Base-by-base conservation (phyloP, 2,888 invertebrate species). In the Euproctis similis region DNA sequence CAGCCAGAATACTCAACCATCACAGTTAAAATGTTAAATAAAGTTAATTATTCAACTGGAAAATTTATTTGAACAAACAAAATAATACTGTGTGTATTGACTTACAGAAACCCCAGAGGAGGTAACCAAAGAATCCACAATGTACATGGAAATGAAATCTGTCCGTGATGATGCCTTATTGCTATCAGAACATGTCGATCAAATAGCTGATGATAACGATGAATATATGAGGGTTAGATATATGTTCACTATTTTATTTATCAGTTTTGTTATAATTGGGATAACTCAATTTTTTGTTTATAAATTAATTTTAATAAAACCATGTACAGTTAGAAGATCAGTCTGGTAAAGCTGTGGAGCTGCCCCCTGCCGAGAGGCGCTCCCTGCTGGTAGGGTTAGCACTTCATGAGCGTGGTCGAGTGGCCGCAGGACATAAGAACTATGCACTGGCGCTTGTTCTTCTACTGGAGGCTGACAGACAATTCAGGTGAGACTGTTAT, bases 281-380 rank as follows among this genome's bases (percentile, higher is more conserved):
- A n/a, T n/a, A n/a, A n/a, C n/a, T n/a, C n/a, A n/a, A n/a, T 13
- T 13, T 9, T 13, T 2, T 24, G 24, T 9, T 11, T 14, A 14
- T 14, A 14, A 14, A 14, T 14, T 6, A 14, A 14, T 8, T 26
- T 17, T 12, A 1, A 10, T 28, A n/a, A n/a, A n/a, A n/a, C n/a
- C n/a, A n/a, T n/a, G n/a, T 37, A 8, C 56, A 90, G 90, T 66
- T 92, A 34, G 91, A 94, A 60, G 93, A 94, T 67, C 94, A 94
- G 53, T 87, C 89, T 6, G 94, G 94, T 0, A 90, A 91, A 61
- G 68, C 89, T 0, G 81, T 95, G 2, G 86, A 90, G 26, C 76
- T 95, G 12, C 94, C 94, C 0, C 69, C 86, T 0, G 80, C 86
- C 1, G 94, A 94, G 62, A 87, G 87, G 29, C 87, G 88, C 46